Evolutionary conservation across 2,888 invertebrate species (phyloP).

Genomic region (Trypoxylon attenuatum): DNA sequence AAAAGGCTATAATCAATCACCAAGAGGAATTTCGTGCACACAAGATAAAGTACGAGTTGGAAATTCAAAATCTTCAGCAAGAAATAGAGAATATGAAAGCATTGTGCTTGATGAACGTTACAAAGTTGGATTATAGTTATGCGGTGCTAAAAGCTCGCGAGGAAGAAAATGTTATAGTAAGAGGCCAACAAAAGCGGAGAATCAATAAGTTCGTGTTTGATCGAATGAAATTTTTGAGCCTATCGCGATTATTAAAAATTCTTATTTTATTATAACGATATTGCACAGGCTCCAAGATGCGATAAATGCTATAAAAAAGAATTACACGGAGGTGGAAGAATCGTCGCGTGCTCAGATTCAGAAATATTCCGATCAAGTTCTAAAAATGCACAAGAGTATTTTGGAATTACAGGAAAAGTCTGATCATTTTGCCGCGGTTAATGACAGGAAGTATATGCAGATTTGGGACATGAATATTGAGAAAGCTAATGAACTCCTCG

Average conservation of each 20-base stretch:
- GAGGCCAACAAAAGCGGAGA: constrained; percentile 86
- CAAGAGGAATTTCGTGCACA: constrained; percentile 83
- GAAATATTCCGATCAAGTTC: constrained; percentile 82
- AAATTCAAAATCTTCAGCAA: constrained; percentile 84
- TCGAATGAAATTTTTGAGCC: neutral
- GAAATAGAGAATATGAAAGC: constrained; percentile 88
- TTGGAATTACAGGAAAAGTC: constrained; percentile 83
- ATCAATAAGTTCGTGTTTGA: constrained; percentile 78
- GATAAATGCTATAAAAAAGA: constrained; percentile 80
- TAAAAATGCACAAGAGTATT: constrained; percentile 81
- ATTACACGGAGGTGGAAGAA: constrained; percentile 81
- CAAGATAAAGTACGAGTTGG: constrained; percentile 82
- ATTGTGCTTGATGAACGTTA: constrained; percentile 88
- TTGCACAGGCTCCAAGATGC: constrained; percentile 79
- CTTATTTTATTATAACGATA: neutral
- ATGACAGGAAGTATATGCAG: constrained; percentile 79
- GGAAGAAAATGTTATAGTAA: constrained; percentile 88
- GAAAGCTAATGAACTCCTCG: constrained; percentile 75
- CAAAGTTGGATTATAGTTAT: constrained; percentile 94
- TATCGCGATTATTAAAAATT: neutral
- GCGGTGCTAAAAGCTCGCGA: constrained; percentile 90
- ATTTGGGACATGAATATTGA: constrained; percentile 80
- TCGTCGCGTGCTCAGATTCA: constrained; percentile 81
- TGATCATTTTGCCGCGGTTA: constrained; percentile 79
- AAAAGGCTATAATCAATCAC: constrained; percentile 80